phyloP scores from a whole-genome alignment of 2,888 invertebrate genomes.

The Eupeodes latifasciatus region DNA sequence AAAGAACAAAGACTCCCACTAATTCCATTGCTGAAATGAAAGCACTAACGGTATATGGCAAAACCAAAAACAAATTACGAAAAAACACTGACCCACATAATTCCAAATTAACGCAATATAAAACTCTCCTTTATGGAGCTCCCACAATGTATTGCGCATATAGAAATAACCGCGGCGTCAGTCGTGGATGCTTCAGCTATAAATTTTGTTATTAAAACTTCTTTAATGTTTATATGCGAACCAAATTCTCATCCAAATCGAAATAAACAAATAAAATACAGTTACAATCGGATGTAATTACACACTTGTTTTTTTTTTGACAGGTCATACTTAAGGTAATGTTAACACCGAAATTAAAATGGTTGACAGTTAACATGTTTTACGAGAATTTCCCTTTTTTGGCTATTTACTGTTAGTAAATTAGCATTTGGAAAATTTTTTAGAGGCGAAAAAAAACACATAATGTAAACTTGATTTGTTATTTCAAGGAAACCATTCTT shows the following conservation, averaged over 20 bases:
- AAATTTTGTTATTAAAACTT: background rate
- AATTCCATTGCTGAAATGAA: conserved; percentile 14
- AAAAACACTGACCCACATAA: background rate
- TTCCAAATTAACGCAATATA: too few relatives aligned
- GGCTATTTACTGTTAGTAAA: background rate
- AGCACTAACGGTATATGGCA: conserved; percentile 5
- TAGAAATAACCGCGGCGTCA: too few relatives aligned
- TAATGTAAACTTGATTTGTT: background rate
- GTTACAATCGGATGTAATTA: background rate
- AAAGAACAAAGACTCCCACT: conserved; percentile 41
- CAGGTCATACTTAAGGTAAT: background rate
- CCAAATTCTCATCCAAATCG: conserved; percentile 1
- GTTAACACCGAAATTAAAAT: background rate
- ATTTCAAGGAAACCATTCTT: conserved; percentile 16
- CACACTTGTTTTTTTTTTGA: background rate
- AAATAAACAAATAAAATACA: conserved; percentile 6
- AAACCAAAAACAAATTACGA: background rate
- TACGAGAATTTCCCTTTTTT: background rate
- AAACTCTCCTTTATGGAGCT: conserved; percentile 12
- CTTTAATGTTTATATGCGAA: background rate
- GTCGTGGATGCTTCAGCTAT: background rate
- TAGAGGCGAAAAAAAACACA: background rate
- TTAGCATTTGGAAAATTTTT: background rate
- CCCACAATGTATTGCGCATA: conserved; percentile 4
- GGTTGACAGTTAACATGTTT: background rate